These are phyloP conservation scores for Psittacula derbiana DNA, from an alignment of 2,797 vertebrate genomes.

Conservation along the genomic window DNA sequence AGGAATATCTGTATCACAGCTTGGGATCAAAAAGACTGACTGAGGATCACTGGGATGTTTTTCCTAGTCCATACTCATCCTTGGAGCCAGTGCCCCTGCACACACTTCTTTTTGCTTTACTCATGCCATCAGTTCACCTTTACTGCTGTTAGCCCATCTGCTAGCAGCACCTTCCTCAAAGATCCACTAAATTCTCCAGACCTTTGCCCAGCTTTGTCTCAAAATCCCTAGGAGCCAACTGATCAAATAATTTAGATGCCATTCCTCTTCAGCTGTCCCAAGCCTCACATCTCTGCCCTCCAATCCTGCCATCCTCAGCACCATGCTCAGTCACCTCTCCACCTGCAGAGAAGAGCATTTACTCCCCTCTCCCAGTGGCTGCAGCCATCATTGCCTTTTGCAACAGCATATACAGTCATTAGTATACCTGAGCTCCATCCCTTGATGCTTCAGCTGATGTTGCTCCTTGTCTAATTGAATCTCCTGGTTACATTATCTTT, in stretches of 20 bases:
- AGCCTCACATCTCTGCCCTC: neutral
- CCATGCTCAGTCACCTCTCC: neutral
- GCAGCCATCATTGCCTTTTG: neutral
- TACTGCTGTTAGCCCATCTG: neutral
- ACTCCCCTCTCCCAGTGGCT: neutral
- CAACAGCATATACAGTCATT: neutral
- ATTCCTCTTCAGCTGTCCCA: neutral
- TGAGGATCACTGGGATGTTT: neutral
- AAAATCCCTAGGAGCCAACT: neutral
- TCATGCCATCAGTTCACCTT: neutral
- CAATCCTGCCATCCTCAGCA: neutral
- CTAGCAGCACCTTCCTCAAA: neutral
- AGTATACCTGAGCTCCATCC: neutral
- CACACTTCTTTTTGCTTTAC: neutral
- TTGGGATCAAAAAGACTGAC: neutral
- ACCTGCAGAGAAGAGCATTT: neutral
- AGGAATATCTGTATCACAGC: accelerated
- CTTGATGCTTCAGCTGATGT: neutral
- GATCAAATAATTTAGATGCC: neutral
- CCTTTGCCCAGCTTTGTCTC: neutral
- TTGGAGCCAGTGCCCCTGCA: neutral
- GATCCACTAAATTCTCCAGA: neutral
- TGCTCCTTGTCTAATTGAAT: neutral
- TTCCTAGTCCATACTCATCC: neutral
- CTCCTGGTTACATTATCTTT: neutral